Evolutionary conservation across 2,888 invertebrate genomes (phyloP), one percentile per base, ranked within the genome.

Genomic region (Lasioglossum vierecki): DNA sequence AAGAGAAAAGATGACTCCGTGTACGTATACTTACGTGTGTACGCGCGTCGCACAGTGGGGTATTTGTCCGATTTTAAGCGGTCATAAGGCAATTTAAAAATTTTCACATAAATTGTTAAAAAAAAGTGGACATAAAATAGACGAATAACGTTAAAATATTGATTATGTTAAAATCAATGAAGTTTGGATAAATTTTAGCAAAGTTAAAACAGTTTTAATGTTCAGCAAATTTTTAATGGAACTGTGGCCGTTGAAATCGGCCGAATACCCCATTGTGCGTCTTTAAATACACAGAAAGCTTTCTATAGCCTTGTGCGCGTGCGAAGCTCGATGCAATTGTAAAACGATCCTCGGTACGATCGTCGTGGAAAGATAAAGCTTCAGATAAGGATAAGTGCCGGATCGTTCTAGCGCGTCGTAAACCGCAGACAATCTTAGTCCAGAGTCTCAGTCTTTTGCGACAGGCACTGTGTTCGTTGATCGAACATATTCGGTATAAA

Each of bases 331-430:
- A 63, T 85, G 80, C 75, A 63, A 76, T 60, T 66, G 18, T 35
- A 66, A 66, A 66, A 35, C 46, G 35, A 26, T 35, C 49, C 79
- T 79, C 71, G 68, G n/a, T 53, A 41, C 26, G 70, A 60, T 78
- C 35, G 49, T 30, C 18, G 80, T 63, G 76, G 66, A 89, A 82
- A 79, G 70, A 76, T 30, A 30, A 76, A 82, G 46, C 44, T 90
- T 90, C 90, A 91, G 90, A 90, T 90, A 90, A 90, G 90, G 90
- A 90, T 90, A 78, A 90, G 89, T 90, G 90, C 90, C 39, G 73
- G 72, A 71, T 82, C 76, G 78, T 79, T 80, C 66, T 75, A 53
- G 74, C 85, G 76, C 60, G 81, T 79, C 80, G 30, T 41, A 60
- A 84, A 83, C 44, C 70, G 53, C 75, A 44, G 35, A 39, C 53